These are phyloP conservation scores for Macrocentrus cingulum DNA, from an alignment of 1,140 invertebrate species.

Conservation along the genomic window DNA sequence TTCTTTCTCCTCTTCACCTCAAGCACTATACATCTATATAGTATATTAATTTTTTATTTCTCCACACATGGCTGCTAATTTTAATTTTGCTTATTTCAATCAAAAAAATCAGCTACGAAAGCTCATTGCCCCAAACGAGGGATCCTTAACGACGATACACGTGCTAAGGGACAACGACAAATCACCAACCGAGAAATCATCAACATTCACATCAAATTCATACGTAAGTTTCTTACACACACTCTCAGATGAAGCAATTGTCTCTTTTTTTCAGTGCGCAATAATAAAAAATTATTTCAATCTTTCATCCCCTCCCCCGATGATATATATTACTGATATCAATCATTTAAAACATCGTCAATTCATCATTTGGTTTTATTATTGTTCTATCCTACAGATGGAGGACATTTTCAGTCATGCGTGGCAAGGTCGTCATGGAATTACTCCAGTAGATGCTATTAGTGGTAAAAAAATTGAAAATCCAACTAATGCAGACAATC, in stretches of 20 bases:
- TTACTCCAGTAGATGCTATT: conserved; percentile 51
- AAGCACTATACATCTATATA: not conserved
- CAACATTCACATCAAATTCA: conserved; percentile 37
- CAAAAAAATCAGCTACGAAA: conserved; percentile 37
- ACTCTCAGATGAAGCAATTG: not conserved
- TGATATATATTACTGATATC: not conserved
- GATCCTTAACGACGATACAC: conserved; percentile 26
- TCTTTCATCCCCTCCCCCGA: not conserved
- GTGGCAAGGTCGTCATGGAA: conserved; percentile 80
- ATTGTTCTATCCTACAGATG: conserved; percentile 65
- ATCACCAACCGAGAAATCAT: conserved; percentile 23
- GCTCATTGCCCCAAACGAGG: conserved; percentile 35
- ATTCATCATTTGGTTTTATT: conserved; percentile 2
- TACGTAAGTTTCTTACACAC: conserved; percentile 43
- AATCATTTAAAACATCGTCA: not conserved
- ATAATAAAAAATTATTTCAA: not conserved
- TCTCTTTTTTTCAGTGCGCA: not conserved
- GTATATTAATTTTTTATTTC: too few species aligned
- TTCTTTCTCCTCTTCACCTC: too few species aligned
- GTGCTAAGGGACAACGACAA: conserved; percentile 36
- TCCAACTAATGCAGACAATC: conserved; percentile 60
- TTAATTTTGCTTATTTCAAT: conserved; percentile 26
- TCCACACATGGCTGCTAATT: conserved; percentile 29
- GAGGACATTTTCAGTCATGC: conserved; percentile 89
- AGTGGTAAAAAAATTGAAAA: conserved; percentile 37